Conservation (phyloP, 2,797 vertebrate species). For the Enteromius fasciolatus region DNA sequence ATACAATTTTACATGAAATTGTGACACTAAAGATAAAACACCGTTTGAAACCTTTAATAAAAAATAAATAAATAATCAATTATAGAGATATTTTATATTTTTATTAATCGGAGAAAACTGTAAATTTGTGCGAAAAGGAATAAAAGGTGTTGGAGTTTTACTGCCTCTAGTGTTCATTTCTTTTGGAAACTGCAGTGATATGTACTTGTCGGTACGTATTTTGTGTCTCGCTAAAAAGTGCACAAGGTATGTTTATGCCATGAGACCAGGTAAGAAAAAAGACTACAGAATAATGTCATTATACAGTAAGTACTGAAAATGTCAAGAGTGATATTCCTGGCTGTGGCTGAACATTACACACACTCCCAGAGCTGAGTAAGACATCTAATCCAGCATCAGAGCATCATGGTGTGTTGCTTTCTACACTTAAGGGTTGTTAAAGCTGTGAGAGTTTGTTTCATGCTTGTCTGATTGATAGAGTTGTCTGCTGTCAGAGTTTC, state of each 20-base stretch:
- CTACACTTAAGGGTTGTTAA: constrained; percentile 39
- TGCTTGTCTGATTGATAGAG: constrained; percentile 71
- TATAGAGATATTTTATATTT: no score
- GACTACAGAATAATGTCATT: neutral
- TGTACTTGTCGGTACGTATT: no score
- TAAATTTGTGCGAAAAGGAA: no score
- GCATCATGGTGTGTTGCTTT: constrained; percentile 24
- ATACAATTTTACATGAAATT: neutral
- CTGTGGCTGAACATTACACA: neutral
- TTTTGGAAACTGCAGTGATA: no score
- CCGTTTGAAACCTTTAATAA: neutral
- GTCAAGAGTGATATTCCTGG: neutral
- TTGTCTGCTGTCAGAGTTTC: constrained; percentile 66
- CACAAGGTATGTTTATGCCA: no score
- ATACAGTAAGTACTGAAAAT: neutral
- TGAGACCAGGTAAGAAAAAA: neutral
- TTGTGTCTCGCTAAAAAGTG: no score
- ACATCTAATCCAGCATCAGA: constrained; percentile 30
- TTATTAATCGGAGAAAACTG: no score
- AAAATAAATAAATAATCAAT: neutral
- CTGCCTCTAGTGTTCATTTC: no score
- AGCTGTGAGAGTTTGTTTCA: constrained; percentile 38
- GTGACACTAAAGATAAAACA: neutral
- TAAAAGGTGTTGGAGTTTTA: no score
- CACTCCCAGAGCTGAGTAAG: constrained; percentile 15